phyloP scores from a whole-genome alignment of 2,888 invertebrate genomes.

The Epinotia brunnichana region DNA sequence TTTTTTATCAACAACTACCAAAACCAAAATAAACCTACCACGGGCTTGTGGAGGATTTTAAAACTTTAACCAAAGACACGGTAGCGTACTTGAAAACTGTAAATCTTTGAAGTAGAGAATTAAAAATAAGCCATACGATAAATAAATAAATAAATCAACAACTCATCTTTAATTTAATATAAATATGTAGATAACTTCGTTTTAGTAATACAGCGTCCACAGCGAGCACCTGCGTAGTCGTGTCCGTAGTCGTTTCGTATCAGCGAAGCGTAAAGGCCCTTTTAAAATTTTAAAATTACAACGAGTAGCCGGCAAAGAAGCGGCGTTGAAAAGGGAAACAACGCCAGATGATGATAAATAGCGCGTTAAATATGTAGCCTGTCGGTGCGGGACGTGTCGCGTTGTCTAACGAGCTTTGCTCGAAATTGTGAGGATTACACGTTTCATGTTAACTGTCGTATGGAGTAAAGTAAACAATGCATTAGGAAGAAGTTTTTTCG shows the following conservation, averaged over 20 bases:
- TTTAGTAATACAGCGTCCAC: background rate
- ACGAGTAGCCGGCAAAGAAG: constrained; percentile 54
- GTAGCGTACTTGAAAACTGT: too few species aligned
- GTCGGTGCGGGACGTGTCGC: constrained; percentile 49
- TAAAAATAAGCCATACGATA: too few species aligned
- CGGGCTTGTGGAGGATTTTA: too few species aligned
- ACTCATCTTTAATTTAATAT: too few species aligned
- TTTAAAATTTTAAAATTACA: constrained; percentile 46
- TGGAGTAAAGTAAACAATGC: constrained; percentile 8
- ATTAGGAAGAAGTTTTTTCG: background rate
- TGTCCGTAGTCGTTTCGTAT: constrained; percentile 15
- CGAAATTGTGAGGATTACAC: constrained; percentile 12
- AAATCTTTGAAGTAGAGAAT: too few species aligned
- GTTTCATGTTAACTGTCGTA: background rate
- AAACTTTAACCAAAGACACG: too few species aligned
- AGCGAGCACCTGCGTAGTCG: background rate
- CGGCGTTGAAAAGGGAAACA: constrained; percentile 64
- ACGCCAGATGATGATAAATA: constrained; percentile 68
- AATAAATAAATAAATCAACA: too few species aligned
- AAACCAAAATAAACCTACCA: too few species aligned
- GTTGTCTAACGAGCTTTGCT: constrained; percentile 22
- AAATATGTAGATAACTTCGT: background rate
- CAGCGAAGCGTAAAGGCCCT: constrained; percentile 18
- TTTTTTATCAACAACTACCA: too few species aligned
- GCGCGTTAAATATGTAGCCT: constrained; percentile 71